These are phyloP conservation scores for Anser brachyrhynchus DNA, from an alignment of 2,113 vertebrate genomes.

Conservation along the genomic window DNA sequence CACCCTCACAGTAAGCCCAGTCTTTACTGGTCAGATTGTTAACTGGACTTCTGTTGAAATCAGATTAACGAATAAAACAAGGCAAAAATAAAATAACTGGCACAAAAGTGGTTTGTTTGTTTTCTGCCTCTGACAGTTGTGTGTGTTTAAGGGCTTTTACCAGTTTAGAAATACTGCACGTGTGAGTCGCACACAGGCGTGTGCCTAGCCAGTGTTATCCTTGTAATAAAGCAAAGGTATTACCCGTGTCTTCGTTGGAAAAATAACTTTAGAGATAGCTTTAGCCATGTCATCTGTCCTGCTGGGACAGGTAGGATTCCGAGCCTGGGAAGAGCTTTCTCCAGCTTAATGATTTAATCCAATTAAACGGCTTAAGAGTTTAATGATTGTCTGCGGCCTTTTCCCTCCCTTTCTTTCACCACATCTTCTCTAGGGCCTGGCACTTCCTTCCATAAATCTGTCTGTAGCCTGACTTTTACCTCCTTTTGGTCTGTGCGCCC, in stretches of 20 bases:
- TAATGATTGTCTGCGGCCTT: not conserved
- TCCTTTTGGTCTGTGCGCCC: not conserved
- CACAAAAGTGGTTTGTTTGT: not conserved
- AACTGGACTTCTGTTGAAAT: not conserved
- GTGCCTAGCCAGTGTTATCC: not conserved
- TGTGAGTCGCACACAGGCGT: rapidly evolving
- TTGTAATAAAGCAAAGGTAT: not conserved
- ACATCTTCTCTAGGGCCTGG: not conserved
- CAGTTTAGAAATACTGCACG: not conserved
- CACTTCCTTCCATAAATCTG: not conserved
- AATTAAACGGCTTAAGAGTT: not conserved
- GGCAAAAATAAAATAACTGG: not conserved
- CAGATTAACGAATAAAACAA: not conserved
- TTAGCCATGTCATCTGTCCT: not conserved
- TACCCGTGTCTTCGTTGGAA: not conserved
- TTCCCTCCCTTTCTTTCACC: not conserved
- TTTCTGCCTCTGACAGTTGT: not conserved
- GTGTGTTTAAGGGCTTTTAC: not conserved
- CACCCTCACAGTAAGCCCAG: rapidly evolving
- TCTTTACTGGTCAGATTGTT: not conserved
- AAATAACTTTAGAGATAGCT: not conserved
- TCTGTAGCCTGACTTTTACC: not conserved
- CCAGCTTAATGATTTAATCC: not conserved
- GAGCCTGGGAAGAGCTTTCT: not conserved
- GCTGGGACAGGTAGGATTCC: not conserved